Conservation (phyloP, 2,888 invertebrate genomes). For the Pristionchus mayeri region DNA sequence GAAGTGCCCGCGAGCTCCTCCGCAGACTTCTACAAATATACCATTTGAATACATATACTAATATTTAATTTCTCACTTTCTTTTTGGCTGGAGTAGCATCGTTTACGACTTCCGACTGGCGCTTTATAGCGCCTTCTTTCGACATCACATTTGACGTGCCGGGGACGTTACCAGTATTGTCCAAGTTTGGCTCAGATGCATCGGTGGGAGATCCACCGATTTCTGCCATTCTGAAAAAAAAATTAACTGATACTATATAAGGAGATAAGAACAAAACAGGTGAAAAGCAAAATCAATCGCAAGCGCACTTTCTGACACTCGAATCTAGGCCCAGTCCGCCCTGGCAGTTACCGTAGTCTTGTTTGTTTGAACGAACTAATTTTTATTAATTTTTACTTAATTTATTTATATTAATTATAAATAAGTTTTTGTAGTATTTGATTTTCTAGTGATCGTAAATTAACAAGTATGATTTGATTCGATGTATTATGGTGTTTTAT, state of each 20-base stretch:
- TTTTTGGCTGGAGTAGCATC: background rate
- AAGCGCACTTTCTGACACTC: background rate
- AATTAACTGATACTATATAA: background rate
- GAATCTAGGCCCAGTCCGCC: too few relatives aligned
- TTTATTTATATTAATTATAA: too few relatives aligned
- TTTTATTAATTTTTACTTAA: too few relatives aligned
- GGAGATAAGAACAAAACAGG: background rate
- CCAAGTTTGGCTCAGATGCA: background rate
- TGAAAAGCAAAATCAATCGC: background rate
- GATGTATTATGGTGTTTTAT: too few relatives aligned
- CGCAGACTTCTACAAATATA: background rate
- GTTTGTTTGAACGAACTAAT: too few relatives aligned
- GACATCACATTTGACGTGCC: background rate
- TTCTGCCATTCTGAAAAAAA: slow-evolving; percentile 35
- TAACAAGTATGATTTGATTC: too few relatives aligned
- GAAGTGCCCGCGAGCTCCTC: background rate
- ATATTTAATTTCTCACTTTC: background rate
- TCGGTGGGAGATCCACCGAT: slow-evolving; percentile 30
- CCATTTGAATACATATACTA: background rate
- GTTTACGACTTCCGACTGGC: background rate
- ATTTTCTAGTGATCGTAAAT: too few relatives aligned
- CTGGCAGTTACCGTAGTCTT: too few relatives aligned
- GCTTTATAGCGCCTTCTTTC: background rate
- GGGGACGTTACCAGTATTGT: background rate
- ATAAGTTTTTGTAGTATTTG: too few relatives aligned